Base-by-base conservation (phyloP, 2,797 vertebrate species). In the Taenioides sp. region DNA sequence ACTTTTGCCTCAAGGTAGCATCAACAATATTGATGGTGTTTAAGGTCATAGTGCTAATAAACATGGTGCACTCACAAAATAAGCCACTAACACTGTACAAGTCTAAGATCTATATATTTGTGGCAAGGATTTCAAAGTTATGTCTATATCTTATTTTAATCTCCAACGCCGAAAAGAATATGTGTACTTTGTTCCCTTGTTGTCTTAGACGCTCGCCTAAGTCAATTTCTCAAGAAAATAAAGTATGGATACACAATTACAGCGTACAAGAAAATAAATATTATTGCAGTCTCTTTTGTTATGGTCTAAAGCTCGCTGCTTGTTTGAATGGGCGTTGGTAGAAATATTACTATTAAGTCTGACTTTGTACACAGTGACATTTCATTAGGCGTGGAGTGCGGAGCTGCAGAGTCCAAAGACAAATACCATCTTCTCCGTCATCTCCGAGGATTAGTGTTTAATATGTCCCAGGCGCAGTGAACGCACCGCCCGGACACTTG, bases 351-450 rank as follows among this genome's bases (percentile, higher is more conserved):
- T 63, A 63, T 43, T 63, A 43, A 63, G 37, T 63, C 34, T 63
- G 61, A 63, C 61, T 63, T 63, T 63, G 61, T 63, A 63, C 61
- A 63, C 37, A 63, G 61, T 40, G 61, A 63, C 37, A 43, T 63
- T 63, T 40, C 37, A 40, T 63, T 63, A 63, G 60, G 9, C 31
- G 28, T 62, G 18, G 37, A 43, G 37, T 22, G 34, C 43, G 34
- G 31, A 43, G 61, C 61, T 40, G 31, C 34, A 43, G 23, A 65
- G 40, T 65, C 64, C 64, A 65, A 65, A 49, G 63, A 25, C 63
- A 65, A 65, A 65, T 43, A 65, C 63, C 40, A 49, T 65, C 63
- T 27, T 27, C 63, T 49, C 43, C 17, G 40, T 65, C 64, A 49
- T 65, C 43, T 65, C 22, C 12, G 17, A 25, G 64, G 64, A 65